phyloP scores from a whole-genome alignment of 2,113 vertebrate genomes.

The Paracanthobrama guichenoti region DNA sequence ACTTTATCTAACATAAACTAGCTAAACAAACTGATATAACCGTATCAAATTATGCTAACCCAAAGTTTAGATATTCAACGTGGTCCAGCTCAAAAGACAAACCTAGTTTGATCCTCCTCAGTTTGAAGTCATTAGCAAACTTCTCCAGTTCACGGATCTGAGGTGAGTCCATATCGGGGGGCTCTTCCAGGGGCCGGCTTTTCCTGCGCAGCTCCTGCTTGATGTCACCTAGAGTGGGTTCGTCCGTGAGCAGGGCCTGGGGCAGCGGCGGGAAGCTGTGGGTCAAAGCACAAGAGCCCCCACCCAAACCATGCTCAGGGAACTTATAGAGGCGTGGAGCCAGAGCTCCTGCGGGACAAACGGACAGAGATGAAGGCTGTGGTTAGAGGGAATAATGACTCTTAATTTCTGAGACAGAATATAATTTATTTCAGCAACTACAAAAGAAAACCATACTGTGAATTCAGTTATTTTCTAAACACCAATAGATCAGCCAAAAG shows the following conservation, averaged over 20 bases:
- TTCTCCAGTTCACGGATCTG: slow-evolving; percentile 96
- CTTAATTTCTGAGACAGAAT: background rate
- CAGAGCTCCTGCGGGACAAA: slow-evolving; percentile 79
- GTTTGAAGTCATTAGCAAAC: slow-evolving; percentile 97
- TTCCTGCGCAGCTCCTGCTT: slow-evolving; percentile 90
- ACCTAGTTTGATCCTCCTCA: slow-evolving; percentile 96
- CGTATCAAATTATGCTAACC: too few relatives aligned
- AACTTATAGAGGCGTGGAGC: slow-evolving; percentile 94
- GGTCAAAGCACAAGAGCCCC: slow-evolving; percentile 82
- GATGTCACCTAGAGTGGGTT: slow-evolving; percentile 77
- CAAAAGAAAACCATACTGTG: background rate
- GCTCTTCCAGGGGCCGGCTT: slow-evolving; percentile 82
- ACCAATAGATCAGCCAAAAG: background rate
- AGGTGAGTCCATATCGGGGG: slow-evolving; percentile 89
- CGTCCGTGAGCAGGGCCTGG: slow-evolving; percentile 84
- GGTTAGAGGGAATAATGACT: background rate
- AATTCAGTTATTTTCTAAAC: background rate
- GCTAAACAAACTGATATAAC: background rate
- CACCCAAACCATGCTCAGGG: slow-evolving; percentile 84
- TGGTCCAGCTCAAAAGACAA: slow-evolving; percentile 1
- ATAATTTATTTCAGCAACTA: background rate
- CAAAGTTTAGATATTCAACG: background rate
- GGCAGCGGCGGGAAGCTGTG: slow-evolving; percentile 86
- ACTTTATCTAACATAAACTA: background rate
- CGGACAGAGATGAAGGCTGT: background rate